Percentiles rank a stretch among this genome's conserved stretches.
phyloP scores from a whole-genome alignment of 2,797 vertebrate genomes.

The Adelosebastes latens region DNA sequence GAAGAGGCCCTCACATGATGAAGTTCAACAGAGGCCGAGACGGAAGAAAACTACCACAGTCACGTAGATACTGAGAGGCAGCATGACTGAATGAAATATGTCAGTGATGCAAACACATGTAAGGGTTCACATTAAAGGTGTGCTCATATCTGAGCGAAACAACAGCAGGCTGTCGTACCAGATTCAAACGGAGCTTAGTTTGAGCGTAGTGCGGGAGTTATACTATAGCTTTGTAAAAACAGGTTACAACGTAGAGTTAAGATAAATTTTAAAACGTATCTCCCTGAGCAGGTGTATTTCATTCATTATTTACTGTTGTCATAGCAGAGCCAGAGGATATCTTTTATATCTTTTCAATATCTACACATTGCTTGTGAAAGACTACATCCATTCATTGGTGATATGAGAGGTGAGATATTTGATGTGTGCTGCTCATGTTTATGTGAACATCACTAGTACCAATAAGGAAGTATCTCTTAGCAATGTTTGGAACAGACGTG shows the following conservation, averaged over 20 bases:
- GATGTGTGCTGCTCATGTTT: too few relatives aligned
- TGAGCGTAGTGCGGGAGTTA: background rate
- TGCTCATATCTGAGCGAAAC: background rate
- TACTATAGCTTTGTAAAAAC: background rate
- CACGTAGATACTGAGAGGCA: slow-evolving; percentile 2
- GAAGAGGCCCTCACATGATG: slow-evolving; percentile 52
- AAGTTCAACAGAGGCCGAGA: slow-evolving; percentile 9
- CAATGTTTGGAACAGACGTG: too few relatives aligned
- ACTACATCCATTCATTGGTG: background rate
- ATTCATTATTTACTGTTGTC: too few relatives aligned
- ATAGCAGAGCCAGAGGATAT: background rate
- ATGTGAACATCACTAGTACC: too few relatives aligned
- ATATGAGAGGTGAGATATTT: too few relatives aligned
- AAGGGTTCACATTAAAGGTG: background rate
- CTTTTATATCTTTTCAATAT: background rate
- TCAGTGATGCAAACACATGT: background rate
- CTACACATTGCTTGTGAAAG: background rate
- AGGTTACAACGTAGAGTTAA: background rate
- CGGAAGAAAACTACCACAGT: background rate
- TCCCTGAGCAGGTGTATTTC: background rate
- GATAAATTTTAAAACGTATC: background rate
- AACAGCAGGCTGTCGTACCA: background rate
- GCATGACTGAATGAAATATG: background rate
- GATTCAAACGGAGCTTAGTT: background rate
- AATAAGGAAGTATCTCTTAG: too few relatives aligned